Evolutionary conservation across 2,113 vertebrate genomes (phyloP), one percentile per base, ranked within the genome.

Genomic region (Takifugu bimaculatus): DNA sequence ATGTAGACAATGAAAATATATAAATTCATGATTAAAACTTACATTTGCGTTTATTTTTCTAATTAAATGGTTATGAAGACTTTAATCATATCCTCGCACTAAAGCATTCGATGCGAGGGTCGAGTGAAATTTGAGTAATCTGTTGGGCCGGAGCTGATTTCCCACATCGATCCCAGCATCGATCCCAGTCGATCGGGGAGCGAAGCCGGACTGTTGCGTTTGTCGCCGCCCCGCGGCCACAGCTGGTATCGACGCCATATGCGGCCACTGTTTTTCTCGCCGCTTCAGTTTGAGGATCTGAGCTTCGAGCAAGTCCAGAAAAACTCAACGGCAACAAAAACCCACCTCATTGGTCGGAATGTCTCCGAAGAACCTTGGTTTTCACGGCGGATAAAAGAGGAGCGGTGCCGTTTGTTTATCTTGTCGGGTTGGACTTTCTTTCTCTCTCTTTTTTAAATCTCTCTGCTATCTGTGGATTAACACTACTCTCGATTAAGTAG

Each of bases 381-480:
- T 15, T 6, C 15, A 15, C 45, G 12, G 14, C 15, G 15, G 45
- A 14, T 39, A 39, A 39, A 10, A 47, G 29, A 50, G 6, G 2
- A 11, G 10, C 9, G 15, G 9, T 4, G 66, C 7, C 15, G 62
- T 35, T 70, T 58, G 74, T 74, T 72, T 61, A 20, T 69, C 29
- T 1, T 56, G 65, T 69, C 54, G 59, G 60, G 29, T 50, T 45
- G 73, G 67, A 83, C 72, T 79, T 76, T 50, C 61, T 49, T 27
- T n/a, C 12, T n/a, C 14, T 13, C 10, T 45, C 12, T 45, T 45
- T 14, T 45, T 50, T 59, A 68, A 39, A 56, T 63, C 39, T 55
- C 39, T 15, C 35, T 26, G 56, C 56, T 67, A 57, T 65, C 64
- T 63, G 76, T 68, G 84, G 84, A 86, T 80, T 80, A 83, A 77